A percentile compares a stretch with the other conserved stretches of the same genome.
Conservation (phyloP, 2,888 invertebrate species). For the Euclidia mi region DNA sequence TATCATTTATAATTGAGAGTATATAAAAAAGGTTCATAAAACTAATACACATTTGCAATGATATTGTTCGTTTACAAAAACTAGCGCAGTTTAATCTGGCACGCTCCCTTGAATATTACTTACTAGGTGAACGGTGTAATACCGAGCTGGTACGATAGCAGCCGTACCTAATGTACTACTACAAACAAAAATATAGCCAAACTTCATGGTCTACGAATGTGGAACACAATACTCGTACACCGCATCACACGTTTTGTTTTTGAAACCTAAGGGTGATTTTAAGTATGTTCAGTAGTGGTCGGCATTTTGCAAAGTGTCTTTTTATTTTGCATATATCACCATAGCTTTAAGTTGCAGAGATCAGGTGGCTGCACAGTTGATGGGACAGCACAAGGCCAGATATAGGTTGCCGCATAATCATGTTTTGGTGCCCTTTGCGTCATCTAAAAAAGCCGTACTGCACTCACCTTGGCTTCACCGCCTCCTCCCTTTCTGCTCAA, state of each 20-base stretch:
- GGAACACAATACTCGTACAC: neutral
- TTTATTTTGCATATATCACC: too few relatives aligned
- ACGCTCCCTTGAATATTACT: constrained; percentile 45
- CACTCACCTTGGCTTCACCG: too few relatives aligned
- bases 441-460: too few relatives aligned
- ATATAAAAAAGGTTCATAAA: neutral
- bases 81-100: constrained; percentile 22
- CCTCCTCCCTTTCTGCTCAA: too few relatives aligned
- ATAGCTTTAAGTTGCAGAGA: too few relatives aligned
- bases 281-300: too few relatives aligned
- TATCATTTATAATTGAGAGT: too few relatives aligned
- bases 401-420: too few relatives aligned
- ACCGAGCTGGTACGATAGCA: constrained; percentile 6
- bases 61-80: constrained; percentile 9
- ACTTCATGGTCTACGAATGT: constrained; percentile 17
- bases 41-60: neutral
- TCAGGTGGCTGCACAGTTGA: too few relatives aligned
- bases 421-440: too few relatives aligned
- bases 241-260: neutral
- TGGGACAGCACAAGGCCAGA: too few relatives aligned
- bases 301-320: too few relatives aligned
- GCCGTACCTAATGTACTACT: constrained; percentile 17
- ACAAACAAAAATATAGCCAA: constrained; percentile 32
- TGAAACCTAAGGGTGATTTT: neutral
- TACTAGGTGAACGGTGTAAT: constrained; percentile 18